These are phyloP conservation scores for Drosophila fulvimacula DNA, from an alignment of 2,888 invertebrate genomes.

Conservation along the genomic window DNA sequence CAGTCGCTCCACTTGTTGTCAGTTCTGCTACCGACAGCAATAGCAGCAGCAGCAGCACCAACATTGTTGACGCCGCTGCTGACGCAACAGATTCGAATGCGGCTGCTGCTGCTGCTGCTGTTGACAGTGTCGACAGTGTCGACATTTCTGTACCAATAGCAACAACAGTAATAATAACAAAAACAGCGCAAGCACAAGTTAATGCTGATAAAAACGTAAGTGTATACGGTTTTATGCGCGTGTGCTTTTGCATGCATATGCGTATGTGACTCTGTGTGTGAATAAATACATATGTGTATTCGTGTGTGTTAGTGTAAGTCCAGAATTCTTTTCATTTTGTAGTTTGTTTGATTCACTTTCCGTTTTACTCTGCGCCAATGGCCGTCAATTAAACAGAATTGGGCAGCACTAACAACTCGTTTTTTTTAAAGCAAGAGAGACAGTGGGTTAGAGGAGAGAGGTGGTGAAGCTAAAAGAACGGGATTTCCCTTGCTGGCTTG, in stretches of 20 bases:
- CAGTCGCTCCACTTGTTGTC: conserved; percentile 71
- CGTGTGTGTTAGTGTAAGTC: conserved; percentile 27
- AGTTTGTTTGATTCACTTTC: conserved; percentile 46
- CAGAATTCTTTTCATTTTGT: conserved; percentile 36
- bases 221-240: conserved; percentile 27
- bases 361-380: conserved; percentile 23
- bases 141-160: conserved; percentile 39
- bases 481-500: neutral
- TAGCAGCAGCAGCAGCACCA: conserved; percentile 29
- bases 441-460: neutral
- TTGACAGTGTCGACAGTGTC: conserved; percentile 31
- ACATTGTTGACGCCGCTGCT: conserved; percentile 43
- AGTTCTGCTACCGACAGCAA: conserved; percentile 44
- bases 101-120: conserved; percentile 19
- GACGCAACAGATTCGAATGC: conserved; percentile 66
- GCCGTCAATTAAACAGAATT: conserved; percentile 18
- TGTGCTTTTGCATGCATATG: conserved; percentile 17
- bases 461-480: neutral
- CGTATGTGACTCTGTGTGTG: conserved; percentile 15
- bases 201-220: conserved; percentile 75
- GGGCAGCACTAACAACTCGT: conserved; percentile 13
- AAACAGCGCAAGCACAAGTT: conserved; percentile 16
- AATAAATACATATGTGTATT: conserved; percentile 11
- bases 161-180: conserved; percentile 25
- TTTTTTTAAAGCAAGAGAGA: neutral